phyloP scores from a whole-genome alignment of 2,113 vertebrate species.

The Macquaria australasica region DNA sequence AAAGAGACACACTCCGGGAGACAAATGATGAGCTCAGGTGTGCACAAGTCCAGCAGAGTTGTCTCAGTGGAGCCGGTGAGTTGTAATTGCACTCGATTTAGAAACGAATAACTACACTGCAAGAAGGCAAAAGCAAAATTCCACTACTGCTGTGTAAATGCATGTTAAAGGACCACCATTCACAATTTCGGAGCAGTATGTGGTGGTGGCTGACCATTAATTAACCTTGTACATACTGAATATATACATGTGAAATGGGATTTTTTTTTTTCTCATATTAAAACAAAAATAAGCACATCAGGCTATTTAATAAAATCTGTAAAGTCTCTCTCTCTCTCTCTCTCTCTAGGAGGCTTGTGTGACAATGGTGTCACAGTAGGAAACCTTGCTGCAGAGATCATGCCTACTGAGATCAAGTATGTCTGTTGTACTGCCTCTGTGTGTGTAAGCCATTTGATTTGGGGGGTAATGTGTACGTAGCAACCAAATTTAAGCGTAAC shows the following conservation, averaged over 20 bases:
- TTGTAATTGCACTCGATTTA: not conserved
- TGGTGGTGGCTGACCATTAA: not conserved
- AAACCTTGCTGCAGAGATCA: slow-evolving; percentile 91
- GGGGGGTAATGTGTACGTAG: slow-evolving; percentile 10
- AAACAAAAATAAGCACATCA: not conserved
- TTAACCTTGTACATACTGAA: not conserved
- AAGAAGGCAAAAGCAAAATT: not conserved
- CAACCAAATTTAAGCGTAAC: not conserved
- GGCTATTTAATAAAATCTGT: not conserved
- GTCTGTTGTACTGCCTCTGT: not conserved
- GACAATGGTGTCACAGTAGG: slow-evolving; percentile 79
- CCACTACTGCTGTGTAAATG: not conserved
- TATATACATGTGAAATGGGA: not conserved
- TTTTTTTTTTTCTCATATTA: too few relatives aligned
- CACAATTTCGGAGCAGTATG: not conserved
- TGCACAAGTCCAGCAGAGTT: slow-evolving; percentile 89
- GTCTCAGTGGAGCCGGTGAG: slow-evolving; percentile 87
- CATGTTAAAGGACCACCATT: not conserved
- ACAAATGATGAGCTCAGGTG: slow-evolving; percentile 92
- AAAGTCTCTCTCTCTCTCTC: not conserved
- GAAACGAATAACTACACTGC: not conserved
- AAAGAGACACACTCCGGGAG: slow-evolving; percentile 90
- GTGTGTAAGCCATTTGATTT: not conserved
- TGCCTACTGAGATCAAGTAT: slow-evolving; percentile 92
- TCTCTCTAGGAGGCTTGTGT: slow-evolving; percentile 79